Conservation (phyloP, 2,113 vertebrate genomes). For the Bettongia penicillata region DNA sequence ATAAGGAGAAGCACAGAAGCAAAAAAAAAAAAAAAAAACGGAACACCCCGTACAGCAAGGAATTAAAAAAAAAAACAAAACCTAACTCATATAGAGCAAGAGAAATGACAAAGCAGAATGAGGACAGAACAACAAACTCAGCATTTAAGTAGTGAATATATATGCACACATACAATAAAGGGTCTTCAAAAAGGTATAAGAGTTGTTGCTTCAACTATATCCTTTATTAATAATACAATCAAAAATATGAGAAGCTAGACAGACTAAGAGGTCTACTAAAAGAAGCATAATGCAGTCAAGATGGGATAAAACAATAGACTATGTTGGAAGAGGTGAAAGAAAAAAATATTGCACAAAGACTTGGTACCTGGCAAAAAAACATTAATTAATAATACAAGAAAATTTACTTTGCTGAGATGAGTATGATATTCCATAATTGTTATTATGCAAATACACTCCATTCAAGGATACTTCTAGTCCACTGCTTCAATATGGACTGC, state of each 20-base stretch:
- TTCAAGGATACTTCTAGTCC: background rate
- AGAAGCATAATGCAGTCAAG: background rate
- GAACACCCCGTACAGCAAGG: background rate
- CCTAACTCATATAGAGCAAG: background rate
- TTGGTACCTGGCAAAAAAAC: constrained; percentile 1
- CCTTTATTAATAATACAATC: background rate
- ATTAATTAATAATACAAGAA: constrained; percentile 6
- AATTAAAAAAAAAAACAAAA: background rate
- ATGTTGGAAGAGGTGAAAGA: background rate
- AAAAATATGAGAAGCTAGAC: background rate
- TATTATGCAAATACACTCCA: background rate
- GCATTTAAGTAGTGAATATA: background rate
- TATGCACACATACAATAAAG: background rate
- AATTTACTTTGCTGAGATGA: constrained; percentile 9
- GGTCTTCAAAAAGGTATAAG: background rate
- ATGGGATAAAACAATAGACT: background rate
- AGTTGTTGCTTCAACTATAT: background rate
- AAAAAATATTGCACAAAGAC: constrained; percentile 9
- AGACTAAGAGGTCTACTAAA: background rate
- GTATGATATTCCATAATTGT: background rate
- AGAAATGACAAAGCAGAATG: background rate
- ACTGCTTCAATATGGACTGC: background rate
- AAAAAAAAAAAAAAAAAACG: background rate
- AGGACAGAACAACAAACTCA: background rate
- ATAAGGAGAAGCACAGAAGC: background rate